Evolutionary conservation across 2,888 invertebrate species (phyloP).

Genomic region (Tetropium fuscum): DNA sequence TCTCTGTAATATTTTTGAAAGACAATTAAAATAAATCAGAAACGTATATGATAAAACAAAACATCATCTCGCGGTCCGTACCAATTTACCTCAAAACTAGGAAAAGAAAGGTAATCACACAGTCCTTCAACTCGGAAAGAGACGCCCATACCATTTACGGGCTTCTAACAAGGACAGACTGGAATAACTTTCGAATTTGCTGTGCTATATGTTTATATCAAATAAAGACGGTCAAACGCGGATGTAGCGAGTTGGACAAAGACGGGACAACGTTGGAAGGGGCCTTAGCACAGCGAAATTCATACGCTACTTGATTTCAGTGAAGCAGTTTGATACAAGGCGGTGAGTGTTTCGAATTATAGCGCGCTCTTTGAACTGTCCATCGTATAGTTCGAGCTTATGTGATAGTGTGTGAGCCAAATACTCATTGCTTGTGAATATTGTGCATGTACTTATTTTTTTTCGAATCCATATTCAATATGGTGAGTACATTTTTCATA

Average conservation of each 20-base stretch:
- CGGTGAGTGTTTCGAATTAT: slow-evolving; percentile 33
- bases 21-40: background rate
- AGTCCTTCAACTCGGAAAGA: slow-evolving; percentile 46
- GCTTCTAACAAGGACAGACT: slow-evolving; percentile 39
- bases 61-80: background rate
- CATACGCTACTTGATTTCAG: slow-evolving; percentile 49
- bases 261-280: slow-evolving; percentile 44
- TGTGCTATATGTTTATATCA: slow-evolving; percentile 46
- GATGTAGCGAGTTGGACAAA: slow-evolving; percentile 24
- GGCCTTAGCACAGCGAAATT: slow-evolving; percentile 53
- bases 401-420: slow-evolving; percentile 43
- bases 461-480: slow-evolving; percentile 19
- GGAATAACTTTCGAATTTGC: slow-evolving; percentile 50
- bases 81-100: slow-evolving; percentile 41
- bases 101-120: slow-evolving; percentile 48
- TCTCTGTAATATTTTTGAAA: background rate
- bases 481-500: slow-evolving; percentile 33
- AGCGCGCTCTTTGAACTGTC: slow-evolving; percentile 16
- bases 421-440: slow-evolving; percentile 31
- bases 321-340: slow-evolving; percentile 48
- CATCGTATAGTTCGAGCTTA: slow-evolving; percentile 7
- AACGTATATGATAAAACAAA: slow-evolving; percentile 8
- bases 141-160: slow-evolving; percentile 17
- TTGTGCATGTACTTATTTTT: slow-evolving; percentile 25
- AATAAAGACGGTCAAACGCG: slow-evolving; percentile 35